A percentile compares a stretch with the other conserved stretches of the same genome.
These are phyloP conservation scores for Cliona cf. orientalis DNA, from an alignment of 37 sponge, comb jelly and placozoan species.

Conservation along the genomic window DNA sequence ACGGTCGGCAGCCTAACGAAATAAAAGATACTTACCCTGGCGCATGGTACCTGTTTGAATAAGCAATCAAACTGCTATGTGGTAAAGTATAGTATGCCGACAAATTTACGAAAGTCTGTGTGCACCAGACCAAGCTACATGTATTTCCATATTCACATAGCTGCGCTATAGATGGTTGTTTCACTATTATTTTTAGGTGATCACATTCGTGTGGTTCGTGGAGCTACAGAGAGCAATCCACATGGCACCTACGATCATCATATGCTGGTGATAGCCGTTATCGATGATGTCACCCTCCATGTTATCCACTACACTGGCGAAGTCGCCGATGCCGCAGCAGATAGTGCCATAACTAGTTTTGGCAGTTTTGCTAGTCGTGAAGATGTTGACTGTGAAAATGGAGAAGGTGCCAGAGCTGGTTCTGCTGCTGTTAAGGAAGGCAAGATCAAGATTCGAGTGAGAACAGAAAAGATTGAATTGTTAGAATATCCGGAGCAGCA, in stretches of 20 bases:
- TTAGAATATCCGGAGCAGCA: not conserved
- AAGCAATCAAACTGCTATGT: too few relatives aligned
- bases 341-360: not conserved
- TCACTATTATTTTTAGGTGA: slow-evolving; percentile 29
- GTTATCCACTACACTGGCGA: slow-evolving; percentile 37
- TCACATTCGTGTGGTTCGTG: slow-evolving; percentile 13
- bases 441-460: not conserved
- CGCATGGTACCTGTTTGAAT: too few relatives aligned
- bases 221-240: not conserved
- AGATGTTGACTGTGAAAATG: not conserved
- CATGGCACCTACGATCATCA: slow-evolving; percentile 37
- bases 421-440: not conserved
- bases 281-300: not conserved
- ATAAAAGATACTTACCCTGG: too few relatives aligned
- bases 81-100: too few relatives aligned
- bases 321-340: not conserved
- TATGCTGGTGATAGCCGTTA: slow-evolving; percentile 30
- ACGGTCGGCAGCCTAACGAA: too few relatives aligned
- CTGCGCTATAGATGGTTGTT: too few relatives aligned
- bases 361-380: not conserved
- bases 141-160: too few relatives aligned
- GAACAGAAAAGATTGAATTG: not conserved
- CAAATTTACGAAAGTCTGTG: too few relatives aligned
- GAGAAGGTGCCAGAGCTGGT: not conserved
- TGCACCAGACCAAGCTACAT: too few relatives aligned